These are phyloP conservation scores for Elanus axillaris DNA, from an alignment of 2,113 vertebrate genomes.

Conservation along the genomic window DNA sequence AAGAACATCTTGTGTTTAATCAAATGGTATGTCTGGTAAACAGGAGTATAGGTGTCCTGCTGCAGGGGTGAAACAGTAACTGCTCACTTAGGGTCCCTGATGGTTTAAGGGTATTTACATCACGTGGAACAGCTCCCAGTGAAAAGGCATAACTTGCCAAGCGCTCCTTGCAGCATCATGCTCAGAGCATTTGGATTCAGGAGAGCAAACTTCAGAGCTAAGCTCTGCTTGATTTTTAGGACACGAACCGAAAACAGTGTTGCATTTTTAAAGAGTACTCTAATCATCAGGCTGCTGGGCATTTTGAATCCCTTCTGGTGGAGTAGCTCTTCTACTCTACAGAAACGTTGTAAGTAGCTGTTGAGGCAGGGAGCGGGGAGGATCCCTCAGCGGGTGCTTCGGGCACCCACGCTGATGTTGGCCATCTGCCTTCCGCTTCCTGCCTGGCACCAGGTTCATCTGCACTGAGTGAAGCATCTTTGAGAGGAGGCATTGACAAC, in stretches of 20 bases:
- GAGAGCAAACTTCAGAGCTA: not conserved
- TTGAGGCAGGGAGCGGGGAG: not conserved
- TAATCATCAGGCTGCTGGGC: not conserved
- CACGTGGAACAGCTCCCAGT: not conserved
- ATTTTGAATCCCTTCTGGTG: not conserved
- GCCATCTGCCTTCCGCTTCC: not conserved
- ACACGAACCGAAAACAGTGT: not conserved
- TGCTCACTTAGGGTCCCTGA: not conserved
- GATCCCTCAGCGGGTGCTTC: not conserved
- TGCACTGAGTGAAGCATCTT: rapidly evolving
- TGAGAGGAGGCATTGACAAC: not conserved
- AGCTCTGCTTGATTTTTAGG: not conserved
- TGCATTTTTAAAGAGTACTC: not conserved
- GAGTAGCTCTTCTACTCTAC: not conserved
- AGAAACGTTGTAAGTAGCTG: not conserved
- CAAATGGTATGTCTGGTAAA: not conserved
- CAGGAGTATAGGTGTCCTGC: not conserved
- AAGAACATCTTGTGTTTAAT: not conserved
- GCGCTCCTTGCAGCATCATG: not conserved
- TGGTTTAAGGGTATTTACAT: not conserved
- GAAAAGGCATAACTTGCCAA: not conserved
- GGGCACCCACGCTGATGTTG: not conserved
- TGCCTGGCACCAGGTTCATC: not conserved
- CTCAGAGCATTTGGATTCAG: not conserved
- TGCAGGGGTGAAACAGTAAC: not conserved